Conservation (phyloP, 2,797 vertebrate genomes). For the Ctenopoma multispine region DNA sequence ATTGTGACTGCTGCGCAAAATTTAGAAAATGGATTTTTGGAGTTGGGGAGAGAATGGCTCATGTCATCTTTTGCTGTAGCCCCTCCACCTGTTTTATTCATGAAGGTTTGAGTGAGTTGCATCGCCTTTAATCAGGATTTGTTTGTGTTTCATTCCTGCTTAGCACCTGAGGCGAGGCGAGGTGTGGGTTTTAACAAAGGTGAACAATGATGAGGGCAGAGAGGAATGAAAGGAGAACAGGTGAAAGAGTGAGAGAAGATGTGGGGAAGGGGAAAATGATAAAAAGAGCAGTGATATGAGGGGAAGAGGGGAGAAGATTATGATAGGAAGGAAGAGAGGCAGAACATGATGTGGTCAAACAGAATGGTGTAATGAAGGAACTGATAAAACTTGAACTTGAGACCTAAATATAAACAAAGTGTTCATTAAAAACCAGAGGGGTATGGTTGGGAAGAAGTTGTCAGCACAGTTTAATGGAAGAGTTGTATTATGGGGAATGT, state of each 20-base stretch:
- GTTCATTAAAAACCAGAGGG: no score
- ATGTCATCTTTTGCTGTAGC: background rate
- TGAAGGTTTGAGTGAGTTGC: conserved; percentile 21
- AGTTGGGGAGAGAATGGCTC: background rate
- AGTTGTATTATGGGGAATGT: no score
- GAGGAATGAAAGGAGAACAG: background rate
- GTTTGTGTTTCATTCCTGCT: conserved; percentile 18
- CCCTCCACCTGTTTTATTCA: conserved; percentile 54
- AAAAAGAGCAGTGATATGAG: background rate
- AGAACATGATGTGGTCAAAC: no score
- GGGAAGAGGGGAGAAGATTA: no score
- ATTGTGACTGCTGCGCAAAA: conserved; percentile 43
- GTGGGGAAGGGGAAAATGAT: background rate
- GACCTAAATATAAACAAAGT: no score
- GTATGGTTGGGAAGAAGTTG: no score
- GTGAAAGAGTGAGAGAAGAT: no score
- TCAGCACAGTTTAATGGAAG: no score
- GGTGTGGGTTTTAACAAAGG: background rate
- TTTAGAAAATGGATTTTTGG: conserved; percentile 53
- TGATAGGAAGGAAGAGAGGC: no score
- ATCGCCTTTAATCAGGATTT: conserved; percentile 32
- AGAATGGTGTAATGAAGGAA: no score
- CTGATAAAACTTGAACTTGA: no score
- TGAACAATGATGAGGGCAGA: background rate
- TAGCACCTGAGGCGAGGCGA: background rate